phyloP scores from a whole-genome alignment of 2,888 invertebrate genomes.

The Agrilus cyanescens region DNA sequence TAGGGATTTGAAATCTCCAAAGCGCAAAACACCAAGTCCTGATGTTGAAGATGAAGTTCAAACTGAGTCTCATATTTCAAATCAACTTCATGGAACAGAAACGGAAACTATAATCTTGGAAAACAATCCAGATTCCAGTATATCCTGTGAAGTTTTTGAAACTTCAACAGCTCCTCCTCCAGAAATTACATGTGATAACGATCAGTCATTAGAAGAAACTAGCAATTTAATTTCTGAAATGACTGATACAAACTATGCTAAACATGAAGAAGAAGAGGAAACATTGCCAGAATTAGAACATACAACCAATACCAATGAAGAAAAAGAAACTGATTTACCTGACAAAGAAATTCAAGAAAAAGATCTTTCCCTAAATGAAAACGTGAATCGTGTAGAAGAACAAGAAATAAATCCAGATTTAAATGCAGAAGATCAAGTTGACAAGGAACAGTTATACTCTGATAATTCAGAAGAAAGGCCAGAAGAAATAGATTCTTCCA shows the following conservation, averaged over 20 bases:
- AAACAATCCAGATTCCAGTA: too few relatives aligned
- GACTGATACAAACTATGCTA: slow-evolving; percentile 6
- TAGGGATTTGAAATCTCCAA: slow-evolving; percentile 22
- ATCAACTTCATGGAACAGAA: not conserved
- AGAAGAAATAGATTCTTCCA: too few relatives aligned
- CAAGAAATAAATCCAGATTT: too few relatives aligned
- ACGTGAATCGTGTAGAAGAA: slow-evolving; percentile 3
- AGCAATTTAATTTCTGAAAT: not conserved
- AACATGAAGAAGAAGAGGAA: slow-evolving; percentile 15
- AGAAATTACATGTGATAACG: too few relatives aligned
- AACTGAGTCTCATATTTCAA: not conserved
- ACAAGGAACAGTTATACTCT: too few relatives aligned
- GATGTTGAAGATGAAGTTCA: slow-evolving; percentile 6
- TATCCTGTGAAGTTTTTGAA: too few relatives aligned
- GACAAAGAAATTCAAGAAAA: slow-evolving; percentile 3
- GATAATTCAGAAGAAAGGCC: too few relatives aligned
- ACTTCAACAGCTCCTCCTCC: too few relatives aligned
- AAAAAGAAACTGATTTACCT: too few relatives aligned
- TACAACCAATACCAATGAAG: not conserved
- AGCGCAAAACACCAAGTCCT: slow-evolving; percentile 28
- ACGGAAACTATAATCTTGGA: not conserved
- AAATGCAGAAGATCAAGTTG: too few relatives aligned
- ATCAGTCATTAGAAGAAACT: not conserved
- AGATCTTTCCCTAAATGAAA: slow-evolving; percentile 7
- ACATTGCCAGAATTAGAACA: slow-evolving; percentile 12